phyloP scores from a whole-genome alignment of 2,113 vertebrate genomes.

The Toxotes chatareus region DNA sequence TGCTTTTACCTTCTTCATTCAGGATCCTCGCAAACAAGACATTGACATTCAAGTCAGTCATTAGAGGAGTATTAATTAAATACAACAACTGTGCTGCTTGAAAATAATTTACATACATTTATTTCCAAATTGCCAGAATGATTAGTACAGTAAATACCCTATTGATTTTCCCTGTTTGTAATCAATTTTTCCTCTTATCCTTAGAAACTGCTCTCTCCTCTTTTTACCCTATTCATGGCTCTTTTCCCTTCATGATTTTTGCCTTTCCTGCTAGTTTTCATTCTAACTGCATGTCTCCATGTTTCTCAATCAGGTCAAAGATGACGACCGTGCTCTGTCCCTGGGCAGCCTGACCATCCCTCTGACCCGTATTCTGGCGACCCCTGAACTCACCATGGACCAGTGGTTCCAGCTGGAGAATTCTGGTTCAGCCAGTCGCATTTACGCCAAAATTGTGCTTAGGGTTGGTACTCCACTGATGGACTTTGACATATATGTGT shows the following conservation, averaged over 20 bases:
- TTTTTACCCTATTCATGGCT: background rate
- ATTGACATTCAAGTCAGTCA: constrained; percentile 88
- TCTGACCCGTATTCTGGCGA: constrained; percentile 84
- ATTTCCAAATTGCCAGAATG: background rate
- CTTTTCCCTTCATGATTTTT: background rate
- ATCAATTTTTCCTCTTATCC: background rate
- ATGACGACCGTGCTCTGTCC: constrained; percentile 87
- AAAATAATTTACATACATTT: background rate
- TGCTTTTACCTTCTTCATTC: constrained; percentile 93
- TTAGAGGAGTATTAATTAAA: background rate
- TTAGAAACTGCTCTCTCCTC: background rate
- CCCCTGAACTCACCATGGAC: constrained; percentile 88
- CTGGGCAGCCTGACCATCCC: constrained; percentile 88
- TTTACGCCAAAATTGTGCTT: constrained; percentile 89
- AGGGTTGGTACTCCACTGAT: constrained; percentile 81
- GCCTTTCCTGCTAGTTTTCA: background rate
- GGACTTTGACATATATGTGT: background rate
- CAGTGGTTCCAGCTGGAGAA: constrained; percentile 92
- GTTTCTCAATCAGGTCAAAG: constrained; percentile 87
- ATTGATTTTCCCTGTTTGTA: background rate
- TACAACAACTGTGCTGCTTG: background rate
- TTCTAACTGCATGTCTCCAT: background rate
- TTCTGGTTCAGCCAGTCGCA: constrained; percentile 87
- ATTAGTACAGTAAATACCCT: background rate
- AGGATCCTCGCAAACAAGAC: constrained; percentile 88